A percentile compares a stretch with the other conserved stretches of the same genome.
Conservation (phyloP, 2,113 vertebrate species). For the Tinamus guttatus region DNA sequence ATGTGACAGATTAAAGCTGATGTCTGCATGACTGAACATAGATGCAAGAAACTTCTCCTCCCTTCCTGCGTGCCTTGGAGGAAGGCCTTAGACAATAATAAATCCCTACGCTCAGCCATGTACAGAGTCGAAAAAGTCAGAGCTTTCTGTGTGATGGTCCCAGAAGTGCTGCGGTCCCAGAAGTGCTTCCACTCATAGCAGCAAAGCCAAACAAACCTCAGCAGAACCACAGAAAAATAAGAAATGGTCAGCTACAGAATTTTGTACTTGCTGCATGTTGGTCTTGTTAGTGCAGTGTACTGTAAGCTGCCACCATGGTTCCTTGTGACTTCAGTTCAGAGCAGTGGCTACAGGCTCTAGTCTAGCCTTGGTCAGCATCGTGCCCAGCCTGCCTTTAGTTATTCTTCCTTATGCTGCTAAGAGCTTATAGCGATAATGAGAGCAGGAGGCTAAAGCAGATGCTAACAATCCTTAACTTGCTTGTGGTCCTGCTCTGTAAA, state of each 20-base stretch:
- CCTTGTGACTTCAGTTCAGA: accelerated
- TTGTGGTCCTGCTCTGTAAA: neutral
- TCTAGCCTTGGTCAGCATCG: neutral
- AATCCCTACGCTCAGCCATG: neutral
- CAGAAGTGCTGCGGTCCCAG: neutral
- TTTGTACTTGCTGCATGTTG: neutral
- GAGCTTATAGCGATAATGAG: neutral
- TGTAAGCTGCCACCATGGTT: accelerated
- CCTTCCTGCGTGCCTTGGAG: constrained; percentile 13
- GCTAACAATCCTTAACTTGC: neutral
- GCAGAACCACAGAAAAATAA: neutral
- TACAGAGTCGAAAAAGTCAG: neutral
- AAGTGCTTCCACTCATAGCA: neutral
- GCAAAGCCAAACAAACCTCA: neutral
- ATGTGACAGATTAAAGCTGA: neutral
- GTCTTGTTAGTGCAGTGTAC: neutral
- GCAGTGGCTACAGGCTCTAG: neutral
- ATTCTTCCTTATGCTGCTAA: neutral
- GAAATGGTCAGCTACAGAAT: neutral
- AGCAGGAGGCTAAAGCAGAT: neutral
- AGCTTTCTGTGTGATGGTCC: neutral
- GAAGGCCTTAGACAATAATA: constrained; percentile 15
- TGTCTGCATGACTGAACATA: constrained; percentile 1
- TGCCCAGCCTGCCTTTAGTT: neutral
- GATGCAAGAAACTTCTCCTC: constrained; percentile 48